Evolutionary conservation across 2,888 invertebrate genomes (phyloP), one percentile per base, ranked within the genome.

Genomic region (Epiblema foenella): DNA sequence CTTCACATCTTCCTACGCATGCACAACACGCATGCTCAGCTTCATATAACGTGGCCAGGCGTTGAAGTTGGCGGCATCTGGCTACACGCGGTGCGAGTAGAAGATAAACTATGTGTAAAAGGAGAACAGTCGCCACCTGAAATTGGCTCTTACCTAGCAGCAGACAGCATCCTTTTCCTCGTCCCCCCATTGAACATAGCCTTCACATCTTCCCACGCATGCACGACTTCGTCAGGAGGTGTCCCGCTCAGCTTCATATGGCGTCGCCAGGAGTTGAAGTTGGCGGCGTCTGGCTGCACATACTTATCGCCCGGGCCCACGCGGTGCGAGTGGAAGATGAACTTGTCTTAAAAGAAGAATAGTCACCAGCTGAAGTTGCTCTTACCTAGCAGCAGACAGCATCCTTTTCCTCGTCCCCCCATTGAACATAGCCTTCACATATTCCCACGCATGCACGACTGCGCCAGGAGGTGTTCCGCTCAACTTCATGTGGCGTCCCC

Each of bases 101-200:
- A 99, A 99, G 81, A 99, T 99, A 93, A 99, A 99, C 89, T 99
- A 99, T 91, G 99, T 99, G 8, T 99, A 99, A 0, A 99, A 99
- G 91, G 99, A 99, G 91, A 98, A 99, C 57, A 98, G 91, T 17
- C 97, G 97, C 83, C 99, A 99, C 84, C n/a, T 46, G n/a, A 46
- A 46, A n/a, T n/a, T 46, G 3, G 33, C 33, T 29, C 39, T 39
- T 10, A 39, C 39, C 39, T 39, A 39, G 39, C 39, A 39, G 39
- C 39, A 39, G 39, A 39, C 39, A 39, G 39, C 39, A 39, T 39
- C 39, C 9, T 10, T 39, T 39, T 39, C 39, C 98, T 93, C 0
- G 97, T 98, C 0, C 0, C 99, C 99, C 0, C 99, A 88, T 99
- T 99, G 88, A 99, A 99, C 99, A 99, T 99, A 2, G 99, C 99